phyloP scores from a whole-genome alignment of 1,140 invertebrate genomes.

The Drosophila sp. region DNA sequence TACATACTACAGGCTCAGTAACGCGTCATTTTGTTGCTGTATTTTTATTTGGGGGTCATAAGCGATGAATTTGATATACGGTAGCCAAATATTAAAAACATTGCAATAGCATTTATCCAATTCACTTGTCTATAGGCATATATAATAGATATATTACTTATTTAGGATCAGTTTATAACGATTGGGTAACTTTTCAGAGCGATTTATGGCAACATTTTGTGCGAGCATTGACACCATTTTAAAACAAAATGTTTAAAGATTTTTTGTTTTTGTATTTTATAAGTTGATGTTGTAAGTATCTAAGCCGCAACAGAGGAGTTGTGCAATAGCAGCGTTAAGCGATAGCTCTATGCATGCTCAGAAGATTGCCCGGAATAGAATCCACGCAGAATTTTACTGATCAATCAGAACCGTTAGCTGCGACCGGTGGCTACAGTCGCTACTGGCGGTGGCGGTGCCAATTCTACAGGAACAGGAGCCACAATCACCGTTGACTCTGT shows the following conservation, averaged over 20 bases:
- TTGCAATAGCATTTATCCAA: slow-evolving; percentile 72
- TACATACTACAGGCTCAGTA: slow-evolving; percentile 36
- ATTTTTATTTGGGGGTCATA: slow-evolving; percentile 25
- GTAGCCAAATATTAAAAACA: slow-evolving; percentile 65
- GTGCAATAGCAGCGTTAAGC: slow-evolving; percentile 46
- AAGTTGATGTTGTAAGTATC: slow-evolving; percentile 31
- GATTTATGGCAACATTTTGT: slow-evolving; percentile 74
- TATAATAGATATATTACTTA: slow-evolving; percentile 32
- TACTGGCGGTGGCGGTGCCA: slow-evolving; percentile 41
- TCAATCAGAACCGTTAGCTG: slow-evolving; percentile 83
- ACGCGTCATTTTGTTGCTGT: slow-evolving; percentile 17
- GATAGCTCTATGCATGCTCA: slow-evolving; percentile 40
- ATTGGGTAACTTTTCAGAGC: slow-evolving; percentile 51
- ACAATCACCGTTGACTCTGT: slow-evolving; percentile 33
- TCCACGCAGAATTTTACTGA: slow-evolving; percentile 72
- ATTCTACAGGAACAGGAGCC: slow-evolving; percentile 41
- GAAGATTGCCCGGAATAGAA: slow-evolving; percentile 51
- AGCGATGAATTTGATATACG: slow-evolving; percentile 51
- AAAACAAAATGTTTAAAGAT: slow-evolving; percentile 54
- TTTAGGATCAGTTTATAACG: slow-evolving; percentile 49
- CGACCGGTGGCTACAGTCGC: slow-evolving; percentile 54
- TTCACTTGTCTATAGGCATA: slow-evolving; percentile 51
- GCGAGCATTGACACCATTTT: slow-evolving; percentile 55
- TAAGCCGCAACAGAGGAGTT: slow-evolving; percentile 63
- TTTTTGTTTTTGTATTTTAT: slow-evolving; percentile 39